Evolutionary conservation across 2,797 vertebrate species (phyloP).

Genomic region (Sebastes goodei): DNA sequence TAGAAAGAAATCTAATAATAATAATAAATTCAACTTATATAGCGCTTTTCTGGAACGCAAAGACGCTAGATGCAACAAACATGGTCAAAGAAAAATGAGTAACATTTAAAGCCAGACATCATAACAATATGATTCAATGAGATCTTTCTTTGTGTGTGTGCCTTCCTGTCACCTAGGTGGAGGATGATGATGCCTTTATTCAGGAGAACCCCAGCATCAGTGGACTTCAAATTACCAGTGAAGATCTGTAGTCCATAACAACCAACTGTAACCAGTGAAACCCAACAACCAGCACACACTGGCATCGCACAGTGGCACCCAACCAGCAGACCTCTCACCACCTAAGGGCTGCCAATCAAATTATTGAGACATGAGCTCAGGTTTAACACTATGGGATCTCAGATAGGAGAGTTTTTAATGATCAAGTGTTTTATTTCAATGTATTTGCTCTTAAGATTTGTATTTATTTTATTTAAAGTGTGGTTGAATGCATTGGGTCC

Average conservation of each 20-base stretch:
- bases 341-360: neutral
- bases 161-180: conserved; percentile 48
- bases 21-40: too few species aligned
- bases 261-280: neutral
- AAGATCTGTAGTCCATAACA: conserved; percentile 68
- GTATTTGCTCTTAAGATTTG: conserved; percentile 10
- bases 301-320: neutral
- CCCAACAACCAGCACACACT: neutral
- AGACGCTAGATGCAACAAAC: neutral
- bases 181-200: conserved; percentile 54
- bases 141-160: neutral
- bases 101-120: neutral
- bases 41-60: neutral
- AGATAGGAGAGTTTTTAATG: conserved; percentile 7
- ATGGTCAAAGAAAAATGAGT: neutral
- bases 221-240: conserved; percentile 64
- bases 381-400: neutral
- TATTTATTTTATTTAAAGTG: conserved; percentile 28
- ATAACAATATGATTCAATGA: neutral
- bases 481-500: neutral
- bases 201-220: conserved; percentile 55
- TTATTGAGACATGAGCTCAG: neutral
- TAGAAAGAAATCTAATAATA: neutral
- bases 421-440: conserved; percentile 7
- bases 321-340: neutral